Percentiles rank a stretch among this genome's conserved stretches.
phyloP scores from a whole-genome alignment of 2,888 invertebrate genomes.

The Drosophila nigricruria region DNA sequence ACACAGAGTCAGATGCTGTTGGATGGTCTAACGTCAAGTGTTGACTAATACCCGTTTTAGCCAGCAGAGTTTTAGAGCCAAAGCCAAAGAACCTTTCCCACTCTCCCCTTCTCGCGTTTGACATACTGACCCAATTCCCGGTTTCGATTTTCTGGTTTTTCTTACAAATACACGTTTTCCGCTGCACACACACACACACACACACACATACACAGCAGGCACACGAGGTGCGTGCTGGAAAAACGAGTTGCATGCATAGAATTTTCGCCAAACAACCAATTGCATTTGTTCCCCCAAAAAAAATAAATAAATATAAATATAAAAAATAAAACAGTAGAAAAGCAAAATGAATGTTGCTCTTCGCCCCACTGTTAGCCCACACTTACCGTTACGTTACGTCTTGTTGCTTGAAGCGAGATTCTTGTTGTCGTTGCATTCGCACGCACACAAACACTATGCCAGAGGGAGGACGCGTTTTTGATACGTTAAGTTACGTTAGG shows the following conservation, averaged over 20 bases:
- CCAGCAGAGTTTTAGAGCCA: conserved; percentile 48
- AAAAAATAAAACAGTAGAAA: conserved; percentile 1
- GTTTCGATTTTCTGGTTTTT: conserved; percentile 83
- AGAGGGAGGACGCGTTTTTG: conserved; percentile 11
- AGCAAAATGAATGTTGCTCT: neutral
- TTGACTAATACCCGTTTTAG: conserved; percentile 66
- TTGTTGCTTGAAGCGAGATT: conserved; percentile 27
- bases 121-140: conserved; percentile 83
- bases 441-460: conserved; percentile 18
- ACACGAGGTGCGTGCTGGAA: conserved; percentile 39
- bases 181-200: conserved; percentile 55
- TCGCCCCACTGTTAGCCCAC: neutral
- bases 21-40: conserved; percentile 63
- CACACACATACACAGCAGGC: neutral
- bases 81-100: conserved; percentile 47
- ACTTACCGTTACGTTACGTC: conserved; percentile 41
- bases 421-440: conserved; percentile 25
- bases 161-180: conserved; percentile 75
- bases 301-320: neutral
- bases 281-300: conserved; percentile 12
- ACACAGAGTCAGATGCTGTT: conserved; percentile 41
- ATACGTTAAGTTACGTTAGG: conserved; percentile 18
- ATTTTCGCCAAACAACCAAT: conserved; percentile 49
- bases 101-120: conserved; percentile 47
- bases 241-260: conserved; percentile 66